phyloP scores from a whole-genome alignment of 1,140 invertebrate species.

The Dendrolimus kikuchii region DNA sequence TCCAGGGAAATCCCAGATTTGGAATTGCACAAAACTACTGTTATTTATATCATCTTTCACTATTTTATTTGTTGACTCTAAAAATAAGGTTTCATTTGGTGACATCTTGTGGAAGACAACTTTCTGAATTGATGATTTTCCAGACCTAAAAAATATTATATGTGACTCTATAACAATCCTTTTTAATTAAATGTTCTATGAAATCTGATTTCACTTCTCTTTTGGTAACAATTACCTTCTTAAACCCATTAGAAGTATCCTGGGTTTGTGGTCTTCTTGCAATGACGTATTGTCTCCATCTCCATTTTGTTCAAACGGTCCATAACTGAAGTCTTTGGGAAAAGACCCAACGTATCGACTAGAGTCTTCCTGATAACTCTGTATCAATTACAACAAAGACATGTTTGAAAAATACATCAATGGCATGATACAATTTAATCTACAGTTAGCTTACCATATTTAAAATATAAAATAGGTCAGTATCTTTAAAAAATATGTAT shows the following conservation, averaged over 20 bases:
- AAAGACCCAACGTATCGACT: slow-evolving; percentile 84
- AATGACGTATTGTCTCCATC: slow-evolving; percentile 75
- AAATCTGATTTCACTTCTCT: not conserved
- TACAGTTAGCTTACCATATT: slow-evolving; percentile 5
- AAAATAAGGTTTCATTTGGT: slow-evolving; percentile 99
- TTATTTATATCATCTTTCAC: slow-evolving; percentile 98
- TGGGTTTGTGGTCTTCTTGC: slow-evolving; percentile 85
- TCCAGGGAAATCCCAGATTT: slow-evolving; percentile 99
- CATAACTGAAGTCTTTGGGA: slow-evolving; percentile 94
- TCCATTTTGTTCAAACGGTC: slow-evolving; percentile 79
- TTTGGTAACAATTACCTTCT: slow-evolving; percentile 76
- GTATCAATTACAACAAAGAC: slow-evolving; percentile 14
- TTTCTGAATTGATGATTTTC: slow-evolving; percentile 99
- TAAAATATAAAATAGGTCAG: not conserved
- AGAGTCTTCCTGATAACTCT: slow-evolving; percentile 82
- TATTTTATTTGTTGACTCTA: slow-evolving; percentile 99
- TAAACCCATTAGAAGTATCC: slow-evolving; percentile 96
- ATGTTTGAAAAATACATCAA: not conserved
- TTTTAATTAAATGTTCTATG: not conserved
- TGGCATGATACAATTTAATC: slow-evolving; percentile 1
- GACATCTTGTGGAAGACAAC: slow-evolving; percentile 99
- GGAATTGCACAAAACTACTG: slow-evolving; percentile 98
- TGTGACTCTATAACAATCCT: not conserved
- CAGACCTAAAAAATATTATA: slow-evolving; percentile 81
- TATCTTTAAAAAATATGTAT: slow-evolving; percentile 1